Evolutionary conservation across 2,113 vertebrate species (phyloP), one percentile per base, ranked within the genome.

Genomic region (Datnioides undecimradiatus): DNA sequence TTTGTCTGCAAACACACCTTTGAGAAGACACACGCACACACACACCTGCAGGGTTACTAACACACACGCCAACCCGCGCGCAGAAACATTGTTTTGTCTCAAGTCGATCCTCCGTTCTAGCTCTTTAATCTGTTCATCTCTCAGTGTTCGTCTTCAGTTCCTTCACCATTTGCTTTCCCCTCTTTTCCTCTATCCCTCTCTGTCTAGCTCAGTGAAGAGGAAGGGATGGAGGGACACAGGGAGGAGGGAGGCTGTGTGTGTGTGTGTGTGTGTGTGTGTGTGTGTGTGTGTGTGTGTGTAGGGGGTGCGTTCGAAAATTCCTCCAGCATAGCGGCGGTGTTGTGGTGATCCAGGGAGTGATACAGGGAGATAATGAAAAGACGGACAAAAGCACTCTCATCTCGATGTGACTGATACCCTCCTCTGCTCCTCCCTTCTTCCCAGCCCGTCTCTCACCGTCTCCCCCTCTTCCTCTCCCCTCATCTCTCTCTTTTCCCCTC

Each of bases 331-430:
- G 87, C 90, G 91, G 73, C 23, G 58, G 88, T 89, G 93, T 95
- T 94, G 93, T 92, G 85, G 93, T 93, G 94, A 95, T 94, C 93
- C 91, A 91, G 94, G 93, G 93, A 95, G 92, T 86, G 94, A 95
- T 95, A 94, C 90, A 84, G 89, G 88, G 85, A 94, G 94, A 95
- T 95, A 95, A 95, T 95, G 93, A 95, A 95, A 95, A 94, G 94
- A 94, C 82, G 93, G 93, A 95, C 94, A 95, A 95, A 95, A 95
- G 93, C 94, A 92, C 94, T 93, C 94, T 94, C 94, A 92, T 91
- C 94, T 93, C 52, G 55, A 92, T 92, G 93, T 93, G 92, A 92
- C 93, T 94, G 95, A 95, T 94, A 93, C 93, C 89, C 91, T 88
- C 79, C 85, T 78, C 84, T 79, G 62, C 84, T 78, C 87, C 85